A percentile compares a stretch with the other conserved stretches of the same genome.
Evolutionary conservation across 2,888 invertebrate genomes (phyloP).

Genomic region (Cabera pusaria): DNA sequence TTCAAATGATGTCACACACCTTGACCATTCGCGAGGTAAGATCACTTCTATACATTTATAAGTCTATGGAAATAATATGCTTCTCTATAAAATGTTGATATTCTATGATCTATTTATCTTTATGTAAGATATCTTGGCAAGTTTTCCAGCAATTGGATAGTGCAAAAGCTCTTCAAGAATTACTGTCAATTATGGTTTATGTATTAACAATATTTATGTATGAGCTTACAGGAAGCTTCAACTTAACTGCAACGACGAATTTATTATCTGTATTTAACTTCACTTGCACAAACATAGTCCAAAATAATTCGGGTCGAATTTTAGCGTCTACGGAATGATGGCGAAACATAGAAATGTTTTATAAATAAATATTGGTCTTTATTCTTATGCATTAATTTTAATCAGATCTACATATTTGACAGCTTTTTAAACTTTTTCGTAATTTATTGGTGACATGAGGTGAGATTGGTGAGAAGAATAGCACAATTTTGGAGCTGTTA

Average conservation of each 20-base stretch:
- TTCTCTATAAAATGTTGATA: not conserved
- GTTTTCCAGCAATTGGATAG: conserved; percentile 9
- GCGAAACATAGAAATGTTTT: not conserved
- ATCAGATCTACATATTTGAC: too few relatives aligned
- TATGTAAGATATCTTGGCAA: conserved; percentile 2
- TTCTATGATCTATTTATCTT: conserved; percentile 4
- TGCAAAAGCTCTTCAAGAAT: conserved; percentile 8
- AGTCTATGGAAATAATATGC: not conserved
- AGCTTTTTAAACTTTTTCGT: too few relatives aligned
- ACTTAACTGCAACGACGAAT: conserved; percentile 16
- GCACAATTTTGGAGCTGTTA: too few relatives aligned
- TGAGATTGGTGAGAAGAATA: too few relatives aligned
- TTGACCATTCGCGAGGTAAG: conserved; percentile 96
- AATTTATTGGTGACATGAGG: too few relatives aligned
- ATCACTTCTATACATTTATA: conserved; percentile 9
- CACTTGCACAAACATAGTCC: conserved; percentile 20
- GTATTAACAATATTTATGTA: conserved; percentile 12
- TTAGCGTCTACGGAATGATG: not conserved
- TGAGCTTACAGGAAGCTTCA: conserved; percentile 39
- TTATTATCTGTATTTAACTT: conserved; percentile 15
- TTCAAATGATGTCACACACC: conserved; percentile 97
- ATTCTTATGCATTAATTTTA: too few relatives aligned
- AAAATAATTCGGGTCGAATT: conserved; percentile 12
- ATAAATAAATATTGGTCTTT: not conserved
- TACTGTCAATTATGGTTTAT: not conserved